Conservation (phyloP, 2,888 invertebrate species). For the Panorpa germanica region DNA sequence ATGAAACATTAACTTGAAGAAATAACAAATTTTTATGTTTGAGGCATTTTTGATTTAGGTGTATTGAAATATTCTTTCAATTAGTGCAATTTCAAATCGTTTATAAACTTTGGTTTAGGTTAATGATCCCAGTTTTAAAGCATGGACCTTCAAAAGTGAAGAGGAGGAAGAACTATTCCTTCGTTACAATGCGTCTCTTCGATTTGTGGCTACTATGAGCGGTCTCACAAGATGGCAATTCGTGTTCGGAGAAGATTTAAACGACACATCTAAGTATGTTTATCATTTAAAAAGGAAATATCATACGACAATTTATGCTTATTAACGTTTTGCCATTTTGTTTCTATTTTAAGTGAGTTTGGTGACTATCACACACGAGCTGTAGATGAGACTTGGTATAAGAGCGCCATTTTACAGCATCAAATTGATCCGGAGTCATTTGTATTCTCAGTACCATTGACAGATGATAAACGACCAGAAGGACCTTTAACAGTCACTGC, state of each 20-base stretch:
- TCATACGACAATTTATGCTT: constrained; percentile 8
- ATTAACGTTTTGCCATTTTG: constrained; percentile 4
- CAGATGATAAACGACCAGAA: constrained; percentile 20
- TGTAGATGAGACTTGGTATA: constrained; percentile 83
- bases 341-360: constrained; percentile 33
- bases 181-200: constrained; percentile 50
- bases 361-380: constrained; percentile 57
- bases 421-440: constrained; percentile 55
- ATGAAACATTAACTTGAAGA: constrained; percentile 24
- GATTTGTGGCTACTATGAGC: constrained; percentile 77
- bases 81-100: too few species aligned
- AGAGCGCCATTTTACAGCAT: constrained; percentile 73
- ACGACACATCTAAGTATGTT: constrained; percentile 21
- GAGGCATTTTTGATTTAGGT: too few species aligned
- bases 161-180: constrained; percentile 35
- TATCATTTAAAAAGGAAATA: too few species aligned
- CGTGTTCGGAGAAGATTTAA: constrained; percentile 36
- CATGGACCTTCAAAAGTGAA: constrained; percentile 29
- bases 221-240: constrained; percentile 80
- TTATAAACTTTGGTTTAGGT: constrained; percentile 16
- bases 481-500: constrained; percentile 53
- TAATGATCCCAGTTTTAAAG: constrained; percentile 35
- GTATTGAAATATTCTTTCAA: too few species aligned
- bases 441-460: constrained; percentile 53
- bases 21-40: constrained; percentile 12